Base-by-base conservation (phyloP, 2,113 vertebrate genomes). In the Triplophysa tibetana region DNA sequence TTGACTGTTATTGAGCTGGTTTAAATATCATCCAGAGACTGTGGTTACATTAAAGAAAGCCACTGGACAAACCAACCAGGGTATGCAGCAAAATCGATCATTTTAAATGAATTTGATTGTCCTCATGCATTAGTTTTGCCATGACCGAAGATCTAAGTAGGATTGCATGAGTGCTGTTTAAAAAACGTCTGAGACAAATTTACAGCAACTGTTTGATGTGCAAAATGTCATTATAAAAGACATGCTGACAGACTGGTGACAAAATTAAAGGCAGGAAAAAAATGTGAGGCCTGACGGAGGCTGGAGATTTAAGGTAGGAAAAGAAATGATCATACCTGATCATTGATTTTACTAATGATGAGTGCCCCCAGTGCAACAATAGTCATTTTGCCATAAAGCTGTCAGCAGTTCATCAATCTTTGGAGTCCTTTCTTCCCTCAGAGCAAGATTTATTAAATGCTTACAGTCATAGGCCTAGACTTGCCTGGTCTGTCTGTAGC, bases 381-480 rank as follows among this genome's bases (percentile, higher is more conserved):
- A 91, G 91, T 93, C 90, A 93, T 93, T 93, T 93, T 87, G 89
- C 92, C 90, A 91, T 90, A 91, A 92, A 92, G 89, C 91, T 94
- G 95, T 95, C 95, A 94, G 93, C 93, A 95, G 94, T 94, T 92
- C 90, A 93, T 90, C 92, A 91, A 89, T 93, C 94, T 91, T 91
- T 90, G 93, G 90, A 92, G 92, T 90, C 92, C 89, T 93, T 94
- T 94, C 88, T 87, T 90, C 84, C 89, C 88, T 85, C 87, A 90
- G 92, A 92, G 91, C 88, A 89, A 93, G 95, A 94, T 95, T 96
- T 96, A 96, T 95, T 95, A 94, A 94, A 93, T 87, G 86, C 82
- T 77, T 84, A 81, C 24, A 45, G 38, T 16, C 90, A 88, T 95
- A 21, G 93, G 96, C 92, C 89, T 23, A 83, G 92, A 90, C 96